These are phyloP conservation scores for Agrilus planipennis DNA, from an alignment of 1,140 invertebrate species.

Conservation along the genomic window DNA sequence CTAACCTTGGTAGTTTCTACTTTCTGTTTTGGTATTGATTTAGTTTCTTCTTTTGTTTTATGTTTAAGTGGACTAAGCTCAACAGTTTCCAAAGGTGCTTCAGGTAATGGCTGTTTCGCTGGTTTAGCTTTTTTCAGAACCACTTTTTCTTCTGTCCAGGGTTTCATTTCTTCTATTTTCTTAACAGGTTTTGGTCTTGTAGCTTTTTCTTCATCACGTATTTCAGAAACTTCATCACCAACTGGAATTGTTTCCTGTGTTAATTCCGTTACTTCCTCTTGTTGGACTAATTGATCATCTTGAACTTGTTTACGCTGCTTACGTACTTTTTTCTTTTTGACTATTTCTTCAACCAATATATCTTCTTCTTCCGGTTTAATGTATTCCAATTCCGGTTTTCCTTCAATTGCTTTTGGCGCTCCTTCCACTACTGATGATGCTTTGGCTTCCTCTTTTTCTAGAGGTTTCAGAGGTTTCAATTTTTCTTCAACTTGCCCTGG, in stretches of 20 bases:
- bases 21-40: slow-evolving; percentile 22
- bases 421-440: too few relatives aligned
- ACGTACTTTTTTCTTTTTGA: not conserved
- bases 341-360: slow-evolving; percentile 8
- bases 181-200: slow-evolving; percentile 25
- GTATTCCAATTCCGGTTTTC: too few relatives aligned
- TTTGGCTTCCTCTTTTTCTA: too few relatives aligned
- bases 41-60: not conserved
- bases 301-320: not conserved
- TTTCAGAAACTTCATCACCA: not conserved
- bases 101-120: not conserved
- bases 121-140: not conserved
- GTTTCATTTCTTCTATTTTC: slow-evolving; percentile 9
- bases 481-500: slow-evolving; percentile 6
- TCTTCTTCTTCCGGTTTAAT: too few relatives aligned
- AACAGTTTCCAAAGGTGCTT: too few relatives aligned
- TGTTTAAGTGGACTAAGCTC: not conserved
- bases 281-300: slow-evolving; percentile 1
- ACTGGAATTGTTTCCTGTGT: slow-evolving; percentile 5
- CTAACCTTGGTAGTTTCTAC: slow-evolving; percentile 20
- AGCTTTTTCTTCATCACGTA: slow-evolving; percentile 11
- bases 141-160: slow-evolving; percentile 8
- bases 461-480: slow-evolving; percentile 1
- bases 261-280: slow-evolving; percentile 8
- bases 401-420: too few relatives aligned